Evolutionary conservation across 2,888 invertebrate species (phyloP).

Genomic region (Cosmia pyralina): DNA sequence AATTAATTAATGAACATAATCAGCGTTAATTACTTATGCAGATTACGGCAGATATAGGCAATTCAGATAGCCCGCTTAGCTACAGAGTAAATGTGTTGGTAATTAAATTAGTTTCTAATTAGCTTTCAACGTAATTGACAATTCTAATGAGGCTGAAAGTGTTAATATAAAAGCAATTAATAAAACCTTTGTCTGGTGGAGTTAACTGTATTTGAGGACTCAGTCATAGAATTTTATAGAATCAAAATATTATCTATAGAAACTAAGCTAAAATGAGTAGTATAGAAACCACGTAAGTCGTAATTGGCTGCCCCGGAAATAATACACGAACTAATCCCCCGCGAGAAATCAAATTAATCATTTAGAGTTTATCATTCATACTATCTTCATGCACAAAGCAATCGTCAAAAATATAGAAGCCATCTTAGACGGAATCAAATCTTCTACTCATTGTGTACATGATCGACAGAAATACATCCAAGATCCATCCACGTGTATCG

Average conservation of each 20-base stretch:
- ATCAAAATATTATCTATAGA: not conserved
- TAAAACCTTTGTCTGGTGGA: conserved; percentile 10
- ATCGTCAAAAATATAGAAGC: not conserved
- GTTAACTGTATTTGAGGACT: conserved; percentile 12
- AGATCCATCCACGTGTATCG: conserved; percentile 23
- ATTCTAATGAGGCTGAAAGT: conserved; percentile 37
- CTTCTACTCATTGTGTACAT: not conserved
- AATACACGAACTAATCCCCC: not conserved
- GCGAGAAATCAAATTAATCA: too few relatives aligned
- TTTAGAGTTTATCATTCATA: too few relatives aligned
- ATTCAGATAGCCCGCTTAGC: conserved; percentile 51
- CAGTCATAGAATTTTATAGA: not conserved
- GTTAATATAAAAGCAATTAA: conserved; percentile 26
- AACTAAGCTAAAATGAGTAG: not conserved
- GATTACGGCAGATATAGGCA: conserved; percentile 43
- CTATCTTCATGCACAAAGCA: not conserved
- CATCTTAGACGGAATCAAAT: conserved; percentile 8
- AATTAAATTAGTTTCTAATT: conserved; percentile 47
- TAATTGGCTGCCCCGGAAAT: not conserved
- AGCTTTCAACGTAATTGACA: conserved; percentile 37
- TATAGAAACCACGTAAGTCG: not conserved
- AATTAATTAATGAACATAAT: conserved; percentile 48
- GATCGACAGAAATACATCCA: conserved; percentile 20
- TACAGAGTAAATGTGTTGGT: conserved; percentile 35
- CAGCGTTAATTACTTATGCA: conserved; percentile 46